Base-by-base conservation (phyloP, 2,113 vertebrate species). In the Delphinapterus leucas region DNA sequence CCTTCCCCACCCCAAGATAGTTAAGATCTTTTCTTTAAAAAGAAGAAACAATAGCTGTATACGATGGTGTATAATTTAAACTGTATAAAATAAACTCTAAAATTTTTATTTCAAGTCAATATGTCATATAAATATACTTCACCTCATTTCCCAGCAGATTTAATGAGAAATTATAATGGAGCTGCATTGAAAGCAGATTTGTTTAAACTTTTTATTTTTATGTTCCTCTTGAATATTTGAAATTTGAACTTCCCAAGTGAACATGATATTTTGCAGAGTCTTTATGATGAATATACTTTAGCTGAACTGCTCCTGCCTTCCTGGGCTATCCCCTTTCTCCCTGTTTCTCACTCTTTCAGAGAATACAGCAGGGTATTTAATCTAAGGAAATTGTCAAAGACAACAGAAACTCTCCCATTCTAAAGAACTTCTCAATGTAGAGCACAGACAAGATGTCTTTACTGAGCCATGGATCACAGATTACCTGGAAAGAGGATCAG, bases 1-100 rank as follows among this genome's bases (percentile, higher is more conserved):
- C 36, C 0, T 4, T 88, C 0, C 5, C 0, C 2, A n/a, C 25
- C 13, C 38, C 44, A 13, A 55, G 53, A 23, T 18, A 53, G 33
- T 83, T 97, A 80, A 96, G 33, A 92, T 61, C 1, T 88, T 83
- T 38, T 74, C 47, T 89, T 89, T 41, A 26, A 61, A 94, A 90
- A 91, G 41, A 49, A 23, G 25, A 84, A 94, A 38, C 15, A 76
- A 21, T 79, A 36, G 47, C 26, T 28, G 67, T 79, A 18, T 80
- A 86, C 36, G 31, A 38, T 79, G 5, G 0, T 60, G 2, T 47
- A 15, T 5, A 80, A 38, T 87, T 63, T 90, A 81, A 81, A 87
- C 2, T 82, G 18, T 67, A 58, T 68, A 73, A 90, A 90, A 67
- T 77, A 76, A 91, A 65, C 15, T 65, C 36, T 60, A 14, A 2